phyloP scores from a whole-genome alignment of 2,113 vertebrate species.

The Notothenia rossii region DNA sequence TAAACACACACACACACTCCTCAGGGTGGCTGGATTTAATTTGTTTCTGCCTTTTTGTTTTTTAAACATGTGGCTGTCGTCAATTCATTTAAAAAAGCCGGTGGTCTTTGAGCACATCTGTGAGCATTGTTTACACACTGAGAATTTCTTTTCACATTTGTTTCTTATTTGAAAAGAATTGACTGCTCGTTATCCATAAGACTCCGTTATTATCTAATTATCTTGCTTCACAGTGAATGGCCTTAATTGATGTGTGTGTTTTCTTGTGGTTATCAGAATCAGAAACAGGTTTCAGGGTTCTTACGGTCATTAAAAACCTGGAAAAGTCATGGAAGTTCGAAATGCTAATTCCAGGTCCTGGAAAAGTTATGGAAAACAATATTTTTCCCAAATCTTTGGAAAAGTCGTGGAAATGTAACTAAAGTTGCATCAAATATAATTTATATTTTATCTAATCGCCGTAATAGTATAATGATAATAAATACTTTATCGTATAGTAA shows the following conservation, averaged over 20 bases:
- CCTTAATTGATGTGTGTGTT: neutral
- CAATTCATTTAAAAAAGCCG: neutral
- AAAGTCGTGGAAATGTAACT: no score
- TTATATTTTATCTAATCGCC: no score
- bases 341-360: no score
- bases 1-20: neutral
- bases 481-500: no score
- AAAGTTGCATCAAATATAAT: no score
- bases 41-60: neutral
- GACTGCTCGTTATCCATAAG: neutral
- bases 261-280: no score
- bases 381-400: no score
- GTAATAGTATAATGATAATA: no score
- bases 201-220: neutral
- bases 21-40: neutral
- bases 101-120: slow-evolving; percentile 22
- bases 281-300: no score
- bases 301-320: no score
- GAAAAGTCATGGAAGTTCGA: no score
- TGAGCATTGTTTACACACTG: neutral
- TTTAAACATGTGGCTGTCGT: neutral
- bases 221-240: slow-evolving; percentile 9
- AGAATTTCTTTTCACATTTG: slow-evolving; percentile 16
- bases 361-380: no score
- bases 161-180: slow-evolving; percentile 15